Conservation (phyloP, 2,113 vertebrate genomes). For the Agapornis roseicollis region DNA sequence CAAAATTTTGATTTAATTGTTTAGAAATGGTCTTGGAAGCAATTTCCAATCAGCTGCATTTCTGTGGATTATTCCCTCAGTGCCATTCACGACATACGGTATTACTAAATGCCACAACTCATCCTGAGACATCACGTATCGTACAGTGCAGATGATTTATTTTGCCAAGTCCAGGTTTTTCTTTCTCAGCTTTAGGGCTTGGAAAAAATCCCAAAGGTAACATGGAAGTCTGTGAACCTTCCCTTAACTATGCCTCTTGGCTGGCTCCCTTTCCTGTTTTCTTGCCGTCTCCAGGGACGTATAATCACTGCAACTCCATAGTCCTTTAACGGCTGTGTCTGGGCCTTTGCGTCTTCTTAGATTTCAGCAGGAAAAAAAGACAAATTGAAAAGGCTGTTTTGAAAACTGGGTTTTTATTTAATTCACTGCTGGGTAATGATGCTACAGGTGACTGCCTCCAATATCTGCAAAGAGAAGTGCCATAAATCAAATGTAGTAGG, state of each 20-base stretch:
- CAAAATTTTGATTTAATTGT: not conserved
- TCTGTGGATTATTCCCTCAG: not conserved
- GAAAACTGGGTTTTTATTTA: not conserved
- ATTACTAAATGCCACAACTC: slow-evolving; percentile 14
- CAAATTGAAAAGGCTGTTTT: not conserved
- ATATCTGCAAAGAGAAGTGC: not conserved
- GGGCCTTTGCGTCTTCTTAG: not conserved
- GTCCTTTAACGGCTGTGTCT: not conserved
- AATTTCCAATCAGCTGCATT: slow-evolving; percentile 16
- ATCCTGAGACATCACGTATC: not conserved
- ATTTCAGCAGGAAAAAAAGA: not conserved
- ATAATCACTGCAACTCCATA: not conserved
- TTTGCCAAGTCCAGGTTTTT: slow-evolving; percentile 7
- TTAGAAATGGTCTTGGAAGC: not conserved
- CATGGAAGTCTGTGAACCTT: not conserved
- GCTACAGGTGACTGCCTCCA: not conserved
- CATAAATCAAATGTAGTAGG: not conserved
- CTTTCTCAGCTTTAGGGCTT: not conserved
- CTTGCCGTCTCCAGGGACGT: not conserved
- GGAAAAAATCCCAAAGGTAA: slow-evolving; percentile 26
- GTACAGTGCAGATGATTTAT: not conserved
- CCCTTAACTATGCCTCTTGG: not conserved
- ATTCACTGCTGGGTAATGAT: not conserved
- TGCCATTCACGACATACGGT: not conserved
- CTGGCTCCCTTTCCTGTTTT: not conserved